These are phyloP conservation scores for Pristionchus fissidentatus DNA, from an alignment of 2,888 invertebrate species.

Conservation along the genomic window DNA sequence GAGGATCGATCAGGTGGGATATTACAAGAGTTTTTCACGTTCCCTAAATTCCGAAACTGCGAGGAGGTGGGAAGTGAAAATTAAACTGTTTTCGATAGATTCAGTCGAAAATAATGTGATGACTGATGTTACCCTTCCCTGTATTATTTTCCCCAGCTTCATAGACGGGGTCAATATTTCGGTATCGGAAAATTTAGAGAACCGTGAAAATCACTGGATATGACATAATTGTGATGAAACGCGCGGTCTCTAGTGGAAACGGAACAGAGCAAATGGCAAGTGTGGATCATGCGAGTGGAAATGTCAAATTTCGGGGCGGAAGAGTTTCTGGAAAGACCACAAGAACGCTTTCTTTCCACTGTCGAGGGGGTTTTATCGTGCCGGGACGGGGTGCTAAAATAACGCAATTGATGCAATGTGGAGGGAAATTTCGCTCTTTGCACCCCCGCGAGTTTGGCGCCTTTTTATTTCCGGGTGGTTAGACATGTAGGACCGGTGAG, in stretches of 20 bases:
- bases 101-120: no score
- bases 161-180: no score
- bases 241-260: no score
- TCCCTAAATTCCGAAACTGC: no score
- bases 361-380: background rate
- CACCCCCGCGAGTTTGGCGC: background rate
- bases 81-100: no score
- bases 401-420: background rate
- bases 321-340: background rate
- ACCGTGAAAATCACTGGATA: no score
- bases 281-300: background rate
- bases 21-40: no score
- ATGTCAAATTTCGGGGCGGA: background rate
- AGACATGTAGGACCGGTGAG: background rate
- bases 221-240: no score
- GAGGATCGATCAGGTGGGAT: slow-evolving; percentile 42
- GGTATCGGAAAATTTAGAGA: no score
- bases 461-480: slow-evolving; percentile 12
- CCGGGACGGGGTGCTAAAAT: slow-evolving; percentile 13
- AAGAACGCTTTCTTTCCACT: background rate
- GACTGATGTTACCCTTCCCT: no score
- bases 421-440: slow-evolving; percentile 13
- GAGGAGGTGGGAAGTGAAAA: no score
- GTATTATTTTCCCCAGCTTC: no score
- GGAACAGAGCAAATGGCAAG: slow-evolving; percentile 17